Evolutionary conservation across 2,888 invertebrate species (phyloP).

Genomic region (Amblyteles armatorius): DNA sequence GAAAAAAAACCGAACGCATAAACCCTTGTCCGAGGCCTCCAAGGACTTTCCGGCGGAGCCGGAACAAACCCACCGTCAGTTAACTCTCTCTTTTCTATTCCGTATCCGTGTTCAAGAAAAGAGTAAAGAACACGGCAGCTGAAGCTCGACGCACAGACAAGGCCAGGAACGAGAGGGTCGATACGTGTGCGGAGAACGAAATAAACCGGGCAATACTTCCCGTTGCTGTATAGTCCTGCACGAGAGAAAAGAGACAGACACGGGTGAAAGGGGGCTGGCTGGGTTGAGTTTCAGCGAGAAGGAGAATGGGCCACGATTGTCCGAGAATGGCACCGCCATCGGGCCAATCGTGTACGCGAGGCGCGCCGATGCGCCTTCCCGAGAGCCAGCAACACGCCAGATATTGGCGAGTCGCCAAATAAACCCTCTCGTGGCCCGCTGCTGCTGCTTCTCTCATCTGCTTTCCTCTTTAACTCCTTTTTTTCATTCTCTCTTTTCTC

Average conservation of each 20-base stretch:
- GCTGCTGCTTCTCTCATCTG: background rate
- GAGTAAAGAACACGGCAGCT: conserved; percentile 13
- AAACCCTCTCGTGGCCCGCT: conserved; percentile 69
- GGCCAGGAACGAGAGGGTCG: conserved; percentile 71
- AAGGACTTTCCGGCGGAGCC: conserved; percentile 47
- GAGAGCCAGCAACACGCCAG: conserved; percentile 61
- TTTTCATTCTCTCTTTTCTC: background rate
- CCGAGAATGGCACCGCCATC: conserved; percentile 75
- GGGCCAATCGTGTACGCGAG: conserved; percentile 72
- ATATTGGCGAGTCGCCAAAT: conserved; percentile 77
- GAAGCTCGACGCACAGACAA: conserved; percentile 59
- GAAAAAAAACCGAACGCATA: conserved; percentile 37
- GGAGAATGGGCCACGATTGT: conserved; percentile 74
- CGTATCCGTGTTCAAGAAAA: conserved; percentile 52
- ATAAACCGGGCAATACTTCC: conserved; percentile 75
- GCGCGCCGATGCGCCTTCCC: conserved; percentile 42
- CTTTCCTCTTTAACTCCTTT: conserved; percentile 26
- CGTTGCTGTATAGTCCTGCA: conserved; percentile 26
- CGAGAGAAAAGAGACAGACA: conserved; percentile 35
- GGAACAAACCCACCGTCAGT: conserved; percentile 60
- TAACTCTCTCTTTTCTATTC: conserved; percentile 47
- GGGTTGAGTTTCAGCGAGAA: conserved; percentile 24
- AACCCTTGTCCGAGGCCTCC: conserved; percentile 46
- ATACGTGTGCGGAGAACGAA: conserved; percentile 80
- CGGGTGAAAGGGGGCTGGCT: conserved; percentile 33